Evolutionary conservation across 2,113 vertebrate genomes (phyloP), one percentile per base, ranked within the genome.

Genomic region (Apteryx owenii): DNA sequence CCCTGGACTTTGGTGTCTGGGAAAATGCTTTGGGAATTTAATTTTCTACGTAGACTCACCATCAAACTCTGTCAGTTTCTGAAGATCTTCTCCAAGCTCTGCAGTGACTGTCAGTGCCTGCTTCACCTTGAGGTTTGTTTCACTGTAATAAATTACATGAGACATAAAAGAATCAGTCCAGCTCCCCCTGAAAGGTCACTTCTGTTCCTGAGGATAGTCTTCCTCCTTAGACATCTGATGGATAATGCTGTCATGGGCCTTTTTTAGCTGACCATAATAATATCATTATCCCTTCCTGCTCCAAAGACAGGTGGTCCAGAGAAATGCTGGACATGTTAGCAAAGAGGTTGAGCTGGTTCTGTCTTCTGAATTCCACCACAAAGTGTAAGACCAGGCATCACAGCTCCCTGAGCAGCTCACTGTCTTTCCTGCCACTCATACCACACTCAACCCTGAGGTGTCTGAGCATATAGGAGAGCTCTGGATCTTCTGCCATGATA

Each of bases 41-140:
- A 29, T 70, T 72, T 84, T 66, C 38, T 5, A 7, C 10, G 15
- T 18, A n/a, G 51, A 96, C 98, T 98, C 94, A 99, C 99, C 99
- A 21, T 98, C 97, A 93, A 99, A 99, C 25, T 88, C 71, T 26
- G 98, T 98, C 70, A 99, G 98, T 15, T 87, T 95, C 12, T 98
- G 95, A 38, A 98, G 98, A 86, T 97, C 88, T 90, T 98, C 98
- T 75, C 98, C 99, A 95, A 99, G 71, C 7, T 99, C 98, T 50
- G 98, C 98, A 18, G 99, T 99, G 42, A 99, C 87, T 5, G 98
- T 98, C 96, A 99, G 84, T 23, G 99, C 98, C 97, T 99, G 99
- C 82, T 99, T 99, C 96, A 99, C 99, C 96, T 99, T 99, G 95
- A 99, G 98, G 90, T 99, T 99, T 62, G 99, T 99, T 98, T 99